Evolutionary conservation across 2,113 vertebrate species (phyloP), one percentile per base, ranked within the genome.

Genomic region (Aythya baeri): DNA sequence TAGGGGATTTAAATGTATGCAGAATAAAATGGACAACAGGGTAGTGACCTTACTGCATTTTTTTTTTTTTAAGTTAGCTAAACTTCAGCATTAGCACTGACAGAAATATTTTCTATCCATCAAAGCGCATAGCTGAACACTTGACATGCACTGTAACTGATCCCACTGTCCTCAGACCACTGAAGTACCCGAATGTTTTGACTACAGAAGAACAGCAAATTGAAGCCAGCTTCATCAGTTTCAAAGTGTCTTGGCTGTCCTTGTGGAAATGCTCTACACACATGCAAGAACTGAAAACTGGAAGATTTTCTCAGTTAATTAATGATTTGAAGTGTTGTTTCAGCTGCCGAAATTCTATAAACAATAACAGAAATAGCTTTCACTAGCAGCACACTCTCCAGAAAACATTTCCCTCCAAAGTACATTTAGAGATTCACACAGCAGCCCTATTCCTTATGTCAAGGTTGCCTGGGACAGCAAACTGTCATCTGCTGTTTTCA

Each of bases 281-380:
- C 23, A 57, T 43, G 63, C 46, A 67, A 58, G 68, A 4, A n/a
- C 77, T 84, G 72, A 88, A 65, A 95, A 75, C 72, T 86, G 85
- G 61, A 59, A 58, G 89, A 81, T 93, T 91, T 96, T 95, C 59
- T 79, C 52, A 52, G 75, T 85, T 94, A 96, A 91, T 86, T 94
- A 86, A 91, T 74, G 57, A 52, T 81, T 77, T 74, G 36, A 95
- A 90, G 50, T 83, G 38, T 86, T 80, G 41, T 23, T 95, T 88
- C 91, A 96, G 85, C 82, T 94, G 91, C 72, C 83, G 72, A 71
- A 72, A 72, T 63, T 71, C 57, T 71, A 67, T 63, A 86, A 91
- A 86, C 74, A 94, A 86, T 34, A 76, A 58, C 63, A 96, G 38
- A 86, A 91, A 88, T 46, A 88, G 43, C 65, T 86, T 76, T 77